Evolutionary conservation across 2,797 vertebrate genomes (phyloP), one percentile per base, ranked within the genome.

Genomic region (Fringilla coelebs): DNA sequence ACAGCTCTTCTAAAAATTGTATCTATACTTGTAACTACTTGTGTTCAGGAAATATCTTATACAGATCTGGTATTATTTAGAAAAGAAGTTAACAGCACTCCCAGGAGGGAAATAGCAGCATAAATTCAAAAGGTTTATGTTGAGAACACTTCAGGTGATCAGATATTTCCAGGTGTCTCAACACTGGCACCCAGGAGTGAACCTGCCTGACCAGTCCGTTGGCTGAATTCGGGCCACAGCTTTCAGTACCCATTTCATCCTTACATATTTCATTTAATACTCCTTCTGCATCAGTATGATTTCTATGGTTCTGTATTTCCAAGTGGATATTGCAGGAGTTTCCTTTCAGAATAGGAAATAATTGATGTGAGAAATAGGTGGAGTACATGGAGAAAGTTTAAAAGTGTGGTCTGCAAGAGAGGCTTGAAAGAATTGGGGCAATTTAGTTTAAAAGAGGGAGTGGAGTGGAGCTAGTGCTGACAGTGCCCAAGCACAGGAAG

Each of bases 351-450:
- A 71, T 7, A 40, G 55, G 83, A 82, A 73, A 63, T 73, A 85
- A 81, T 72, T 0, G 0, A 16, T 38, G 72, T 1, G 13, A 79
- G 71, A 74, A 85, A 32, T 40, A 12, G 0, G 0, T 2, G 4
- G 41, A 74, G 25, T 41, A 29, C 45, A 1, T 9, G 40, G 82
- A 72, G 49, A 20, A 85, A 34, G 75, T 66, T 12, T 68, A 1
- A 62, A 77, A 81, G 54, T 4, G 0, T 5, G 18, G 38, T 11
- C 79, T 92, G 76, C 63, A 51, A n/a, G 73, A 68, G 38, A 57
- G 58, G 9, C 66, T 85, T 36, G 66, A 70, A 82, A 73, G 58
- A 38, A 60, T 1, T 41, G 43, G 21, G 36, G 24, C 49, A 38
- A 11, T 76, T 78, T 17, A 38, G 21, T 88, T 68, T 38, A 7